phyloP scores from a whole-genome alignment of 2,113 vertebrate species.

The Rhodinocichla rosea region DNA sequence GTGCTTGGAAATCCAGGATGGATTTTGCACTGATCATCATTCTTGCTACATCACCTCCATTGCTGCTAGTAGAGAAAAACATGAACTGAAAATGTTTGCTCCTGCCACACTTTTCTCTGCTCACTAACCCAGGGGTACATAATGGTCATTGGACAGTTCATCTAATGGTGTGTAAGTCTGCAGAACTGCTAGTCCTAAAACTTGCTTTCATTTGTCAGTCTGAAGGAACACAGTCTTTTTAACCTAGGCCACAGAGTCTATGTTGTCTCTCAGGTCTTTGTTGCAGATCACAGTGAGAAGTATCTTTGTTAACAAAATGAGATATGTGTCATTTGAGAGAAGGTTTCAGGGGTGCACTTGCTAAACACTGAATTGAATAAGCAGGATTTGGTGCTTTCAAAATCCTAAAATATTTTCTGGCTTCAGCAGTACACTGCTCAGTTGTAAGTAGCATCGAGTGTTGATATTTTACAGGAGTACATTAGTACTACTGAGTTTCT shows the following conservation, averaged over 20 bases:
- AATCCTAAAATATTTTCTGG: background rate
- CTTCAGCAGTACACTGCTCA: background rate
- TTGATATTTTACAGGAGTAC: background rate
- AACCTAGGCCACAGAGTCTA: background rate
- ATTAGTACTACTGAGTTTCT: background rate
- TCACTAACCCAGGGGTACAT: background rate
- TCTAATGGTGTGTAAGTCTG: background rate
- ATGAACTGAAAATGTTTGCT: background rate
- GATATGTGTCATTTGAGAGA: background rate
- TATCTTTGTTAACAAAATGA: background rate
- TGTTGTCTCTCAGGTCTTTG: background rate
- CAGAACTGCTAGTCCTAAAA: background rate
- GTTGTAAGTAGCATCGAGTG: background rate
- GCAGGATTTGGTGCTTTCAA: background rate
- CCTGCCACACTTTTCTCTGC: background rate
- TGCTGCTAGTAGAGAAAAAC: background rate
- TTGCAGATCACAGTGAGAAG: background rate
- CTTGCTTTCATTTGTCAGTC: background rate
- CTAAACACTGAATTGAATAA: background rate
- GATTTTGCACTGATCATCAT: background rate
- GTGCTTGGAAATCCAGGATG: background rate
- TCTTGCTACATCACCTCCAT: background rate
- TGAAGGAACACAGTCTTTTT: background rate
- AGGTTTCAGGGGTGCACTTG: background rate
- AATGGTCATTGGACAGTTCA: background rate